These are phyloP conservation scores for Rissa tridactyla DNA, from an alignment of 2,113 vertebrate species.

Conservation along the genomic window DNA sequence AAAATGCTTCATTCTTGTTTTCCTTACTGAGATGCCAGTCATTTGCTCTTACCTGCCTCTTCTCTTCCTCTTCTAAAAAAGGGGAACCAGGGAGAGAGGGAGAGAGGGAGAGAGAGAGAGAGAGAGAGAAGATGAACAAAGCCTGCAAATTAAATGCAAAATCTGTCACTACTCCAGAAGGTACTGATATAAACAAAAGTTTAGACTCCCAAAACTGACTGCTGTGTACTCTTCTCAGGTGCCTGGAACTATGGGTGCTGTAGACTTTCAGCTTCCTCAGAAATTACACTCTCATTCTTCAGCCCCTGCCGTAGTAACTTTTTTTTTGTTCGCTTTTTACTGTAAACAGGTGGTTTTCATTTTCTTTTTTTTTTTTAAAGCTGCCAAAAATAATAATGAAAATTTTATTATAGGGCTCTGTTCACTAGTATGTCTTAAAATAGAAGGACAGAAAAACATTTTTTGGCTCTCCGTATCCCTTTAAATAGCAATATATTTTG, in stretches of 20 bases:
- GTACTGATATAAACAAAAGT: not conserved
- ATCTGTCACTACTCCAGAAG: no score
- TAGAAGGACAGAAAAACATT: not conserved
- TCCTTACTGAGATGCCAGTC: not conserved
- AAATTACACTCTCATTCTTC: not conserved
- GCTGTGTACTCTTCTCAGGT: not conserved
- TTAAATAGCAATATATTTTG: not conserved
- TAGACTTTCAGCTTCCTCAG: not conserved
- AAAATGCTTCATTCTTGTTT: not conserved
- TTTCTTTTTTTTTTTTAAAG: not conserved
- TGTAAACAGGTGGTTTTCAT: not conserved
- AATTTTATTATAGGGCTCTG: not conserved
- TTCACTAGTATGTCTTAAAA: not conserved
- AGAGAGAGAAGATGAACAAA: not conserved
- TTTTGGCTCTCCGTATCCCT: not conserved
- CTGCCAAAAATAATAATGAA: not conserved
- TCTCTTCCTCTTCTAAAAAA: not conserved
- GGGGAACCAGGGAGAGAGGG: not conserved
- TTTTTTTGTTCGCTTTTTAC: not conserved
- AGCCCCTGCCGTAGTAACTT: not conserved
- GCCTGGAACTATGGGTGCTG: not conserved
- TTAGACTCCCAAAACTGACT: not conserved
- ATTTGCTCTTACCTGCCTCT: not conserved
- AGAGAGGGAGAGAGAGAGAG: not conserved
- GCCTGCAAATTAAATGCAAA: not conserved